Evolutionary conservation across 2,888 invertebrate species (phyloP).

Genomic region (Tenthredo amoena): DNA sequence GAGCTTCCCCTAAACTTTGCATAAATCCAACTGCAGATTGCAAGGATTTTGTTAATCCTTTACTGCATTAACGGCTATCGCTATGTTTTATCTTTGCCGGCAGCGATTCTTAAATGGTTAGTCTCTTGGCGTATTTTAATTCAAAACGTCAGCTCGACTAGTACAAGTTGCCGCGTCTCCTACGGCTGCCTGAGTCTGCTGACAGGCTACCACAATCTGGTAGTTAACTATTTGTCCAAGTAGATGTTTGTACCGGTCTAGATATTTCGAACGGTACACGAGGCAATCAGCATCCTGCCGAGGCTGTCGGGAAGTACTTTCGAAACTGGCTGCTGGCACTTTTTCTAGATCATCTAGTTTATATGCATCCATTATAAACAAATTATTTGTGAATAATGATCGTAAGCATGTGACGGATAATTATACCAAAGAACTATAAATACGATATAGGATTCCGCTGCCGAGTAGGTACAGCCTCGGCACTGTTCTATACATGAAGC

Average conservation of each 20-base stretch:
- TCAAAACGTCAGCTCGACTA: conserved; percentile 33
- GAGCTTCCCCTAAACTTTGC: not conserved
- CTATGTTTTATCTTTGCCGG: conserved; percentile 16
- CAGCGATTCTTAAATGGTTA: conserved; percentile 26
- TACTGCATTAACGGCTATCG: not conserved
- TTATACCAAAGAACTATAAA: conserved; percentile 33
- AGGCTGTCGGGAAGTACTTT: conserved; percentile 39
- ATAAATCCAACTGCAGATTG: conserved; percentile 6
- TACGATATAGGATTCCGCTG: not conserved
- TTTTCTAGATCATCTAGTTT: conserved; percentile 40
- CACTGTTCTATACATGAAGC: conserved; percentile 30
- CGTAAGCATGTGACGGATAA: conserved; percentile 42
- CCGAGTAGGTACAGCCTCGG: not conserved
- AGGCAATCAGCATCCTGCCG: conserved; percentile 37
- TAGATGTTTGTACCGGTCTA: conserved; percentile 41
- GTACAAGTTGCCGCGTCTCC: conserved; percentile 18
- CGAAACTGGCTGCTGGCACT: conserved; percentile 46
- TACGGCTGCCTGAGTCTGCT: conserved; percentile 11
- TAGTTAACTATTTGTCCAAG: conserved; percentile 44
- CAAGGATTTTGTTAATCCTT: not conserved
- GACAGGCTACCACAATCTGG: conserved; percentile 46
- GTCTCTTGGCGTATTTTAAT: conserved; percentile 41
- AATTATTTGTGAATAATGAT: conserved; percentile 43
- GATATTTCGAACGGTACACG: conserved; percentile 39
- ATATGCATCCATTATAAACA: conserved; percentile 43